phyloP scores from a whole-genome alignment of 1,140 invertebrate genomes.

The Bombus difficillimus region DNA sequence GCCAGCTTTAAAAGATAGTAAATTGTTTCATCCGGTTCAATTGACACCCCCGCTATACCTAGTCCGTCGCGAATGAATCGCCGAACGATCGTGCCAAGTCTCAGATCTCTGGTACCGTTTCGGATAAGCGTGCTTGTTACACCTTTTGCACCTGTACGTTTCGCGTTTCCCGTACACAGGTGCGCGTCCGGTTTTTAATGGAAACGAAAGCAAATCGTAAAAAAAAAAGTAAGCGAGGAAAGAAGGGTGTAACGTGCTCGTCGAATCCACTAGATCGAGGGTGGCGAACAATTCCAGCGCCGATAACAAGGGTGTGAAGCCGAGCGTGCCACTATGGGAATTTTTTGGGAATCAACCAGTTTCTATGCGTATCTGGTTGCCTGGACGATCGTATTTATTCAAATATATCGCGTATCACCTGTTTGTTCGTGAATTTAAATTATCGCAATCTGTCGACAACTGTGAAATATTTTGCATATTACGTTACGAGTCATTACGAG shows the following conservation, averaged over 20 bases:
- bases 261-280: conserved; percentile 39
- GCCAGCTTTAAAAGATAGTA: conserved; percentile 76
- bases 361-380: conserved; percentile 33
- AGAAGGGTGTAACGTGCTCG: conserved; percentile 34
- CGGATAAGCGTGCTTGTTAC: conserved; percentile 40
- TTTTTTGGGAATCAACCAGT: conserved; percentile 44
- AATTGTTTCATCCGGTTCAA: conserved; percentile 81
- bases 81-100: conserved; percentile 69
- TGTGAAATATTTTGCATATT: neutral
- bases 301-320: conserved; percentile 63
- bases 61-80: conserved; percentile 71
- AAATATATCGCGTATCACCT: conserved; percentile 20
- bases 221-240: conserved; percentile 17
- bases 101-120: neutral
- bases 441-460: neutral
- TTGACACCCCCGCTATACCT: conserved; percentile 71
- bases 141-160: conserved; percentile 72
- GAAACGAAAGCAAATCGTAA: conserved; percentile 37
- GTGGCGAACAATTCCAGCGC: neutral
- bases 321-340: conserved; percentile 66
- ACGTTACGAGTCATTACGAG: neutral
- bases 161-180: conserved; percentile 75
- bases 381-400: conserved; percentile 40
- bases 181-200: conserved; percentile 69
- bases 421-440: conserved; percentile 32